These are phyloP conservation scores for Heteromyza rotundicornis DNA, from an alignment of 2,888 invertebrate species.

Conservation along the genomic window DNA sequence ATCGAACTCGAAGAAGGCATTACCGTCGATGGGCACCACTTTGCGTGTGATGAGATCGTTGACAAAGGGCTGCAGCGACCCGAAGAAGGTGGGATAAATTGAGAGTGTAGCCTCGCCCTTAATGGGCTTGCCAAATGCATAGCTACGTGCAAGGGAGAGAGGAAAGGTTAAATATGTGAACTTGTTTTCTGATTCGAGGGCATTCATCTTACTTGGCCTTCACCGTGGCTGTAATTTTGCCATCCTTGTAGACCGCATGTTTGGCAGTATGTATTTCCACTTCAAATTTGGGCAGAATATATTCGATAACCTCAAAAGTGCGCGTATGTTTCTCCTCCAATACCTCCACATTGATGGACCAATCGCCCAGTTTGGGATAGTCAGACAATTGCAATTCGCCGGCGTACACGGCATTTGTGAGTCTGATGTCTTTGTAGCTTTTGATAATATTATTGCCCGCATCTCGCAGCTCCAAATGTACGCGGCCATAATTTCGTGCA, in stretches of 20 bases:
- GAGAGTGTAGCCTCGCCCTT: conserved; percentile 87
- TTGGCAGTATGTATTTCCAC: conserved; percentile 84
- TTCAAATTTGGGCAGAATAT: conserved; percentile 92
- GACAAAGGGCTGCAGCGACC: conserved; percentile 59
- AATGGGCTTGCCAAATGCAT: conserved; percentile 76
- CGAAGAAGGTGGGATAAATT: conserved; percentile 78
- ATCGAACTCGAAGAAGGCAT: conserved; percentile 77
- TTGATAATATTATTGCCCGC: conserved; percentile 81
- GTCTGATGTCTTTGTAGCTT: conserved; percentile 75
- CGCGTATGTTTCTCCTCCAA: conserved; percentile 64
- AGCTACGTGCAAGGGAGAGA: conserved; percentile 44
- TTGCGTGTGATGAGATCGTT: conserved; percentile 69
- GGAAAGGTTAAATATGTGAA: background rate
- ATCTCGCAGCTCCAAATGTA: conserved; percentile 77
- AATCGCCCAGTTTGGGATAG: conserved; percentile 83
- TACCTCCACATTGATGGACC: conserved; percentile 81
- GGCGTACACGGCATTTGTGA: conserved; percentile 78
- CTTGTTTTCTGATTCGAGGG: background rate
- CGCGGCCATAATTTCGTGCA: conserved; percentile 68
- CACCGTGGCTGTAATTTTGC: conserved; percentile 78
- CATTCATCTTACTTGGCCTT: conserved; percentile 54
- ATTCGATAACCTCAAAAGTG: conserved; percentile 79
- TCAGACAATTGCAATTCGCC: conserved; percentile 79
- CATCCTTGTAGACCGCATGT: conserved; percentile 84
- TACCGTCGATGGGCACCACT: conserved; percentile 72